Base-by-base conservation (phyloP, 1,140 invertebrate species). In the Macrobrachium rosenbergii region DNA sequence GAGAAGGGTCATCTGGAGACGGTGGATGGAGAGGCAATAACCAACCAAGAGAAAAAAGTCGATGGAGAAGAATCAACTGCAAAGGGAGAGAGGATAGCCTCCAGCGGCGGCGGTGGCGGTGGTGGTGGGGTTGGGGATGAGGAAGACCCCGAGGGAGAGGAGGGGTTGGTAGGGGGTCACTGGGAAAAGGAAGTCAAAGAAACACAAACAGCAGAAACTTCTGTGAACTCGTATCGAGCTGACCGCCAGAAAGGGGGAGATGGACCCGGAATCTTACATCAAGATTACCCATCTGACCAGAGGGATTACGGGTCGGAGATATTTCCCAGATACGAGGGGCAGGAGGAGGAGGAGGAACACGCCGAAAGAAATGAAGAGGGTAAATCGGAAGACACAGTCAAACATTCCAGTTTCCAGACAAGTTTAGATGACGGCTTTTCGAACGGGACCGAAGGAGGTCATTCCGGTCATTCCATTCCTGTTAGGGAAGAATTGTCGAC, bases 361-460 rank as follows among this genome's bases (percentile, higher is more conserved):
- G 52, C 12, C 52, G 52, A 8, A 12, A 12, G 63, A 69, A 37
- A 28, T 8, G 82, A 43, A 52, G 62, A 28, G 45, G 72, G 62
- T n/a, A 17, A 60, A 60, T 23, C n/a, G 14, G 59, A 67, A 64
- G 63, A 63, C 0, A 28, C 83, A 45, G 45, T 64, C 62, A 85
- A 85, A 75, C 52, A 85, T 62, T 58, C 58, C 23, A 78, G 75
- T 85, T 62, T 59, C 77, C 62, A 23, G 23, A 16, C 12, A 52
- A 63, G 43, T n/a, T 52, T 52, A 52, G 52, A 52, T 52, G 52
- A 52, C 52, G 52, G 52, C 12, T 52, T 52, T 12, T 52, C 52
- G 52, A 52, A 52, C 52, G 8, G 12, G 52, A 52, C 52, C 7
- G 12, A 52, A 52, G 12, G 52, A 1, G 28, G 28, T 37, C 52